phyloP scores from a whole-genome alignment of 2,113 vertebrate species.

The Gobius niger region DNA sequence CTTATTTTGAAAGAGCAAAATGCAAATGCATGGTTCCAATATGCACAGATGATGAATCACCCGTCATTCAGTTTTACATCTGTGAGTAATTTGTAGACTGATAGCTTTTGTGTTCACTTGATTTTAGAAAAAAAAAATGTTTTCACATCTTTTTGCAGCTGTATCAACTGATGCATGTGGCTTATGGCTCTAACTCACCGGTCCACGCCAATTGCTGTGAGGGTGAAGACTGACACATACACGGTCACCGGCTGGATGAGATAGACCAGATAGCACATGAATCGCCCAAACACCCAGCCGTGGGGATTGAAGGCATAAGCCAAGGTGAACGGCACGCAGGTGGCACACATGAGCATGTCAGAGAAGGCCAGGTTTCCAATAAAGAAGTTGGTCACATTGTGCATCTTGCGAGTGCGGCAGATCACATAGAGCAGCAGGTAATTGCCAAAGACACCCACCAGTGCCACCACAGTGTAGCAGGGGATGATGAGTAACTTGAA shows the following conservation, averaged over 20 bases:
- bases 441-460: constrained; percentile 84
- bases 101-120: neutral
- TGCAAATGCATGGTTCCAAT: neutral
- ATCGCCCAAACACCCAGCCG: constrained; percentile 87
- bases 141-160: neutral
- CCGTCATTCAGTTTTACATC: neutral
- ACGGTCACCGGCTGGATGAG: constrained; percentile 87
- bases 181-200: constrained; percentile 70
- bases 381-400: constrained; percentile 90
- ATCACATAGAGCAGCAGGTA: constrained; percentile 87
- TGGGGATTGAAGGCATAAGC: constrained; percentile 86
- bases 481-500: constrained; percentile 87
- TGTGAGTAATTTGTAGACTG: neutral
- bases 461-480: constrained; percentile 83
- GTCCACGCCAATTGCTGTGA: constrained; percentile 88
- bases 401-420: constrained; percentile 87
- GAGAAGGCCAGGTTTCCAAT: constrained; percentile 89
- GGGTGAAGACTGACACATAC: constrained; percentile 87
- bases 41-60: neutral
- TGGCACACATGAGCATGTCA: constrained; percentile 88
- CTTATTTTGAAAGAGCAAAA: neutral
- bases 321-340: constrained; percentile 86
- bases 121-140: neutral
- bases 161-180: neutral
- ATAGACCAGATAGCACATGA: constrained; percentile 87